A percentile compares a stretch with the other conserved stretches of the same genome.
Evolutionary conservation across 2,797 vertebrate genomes (phyloP).

Genomic region (Tamandua tetradactyla): DNA sequence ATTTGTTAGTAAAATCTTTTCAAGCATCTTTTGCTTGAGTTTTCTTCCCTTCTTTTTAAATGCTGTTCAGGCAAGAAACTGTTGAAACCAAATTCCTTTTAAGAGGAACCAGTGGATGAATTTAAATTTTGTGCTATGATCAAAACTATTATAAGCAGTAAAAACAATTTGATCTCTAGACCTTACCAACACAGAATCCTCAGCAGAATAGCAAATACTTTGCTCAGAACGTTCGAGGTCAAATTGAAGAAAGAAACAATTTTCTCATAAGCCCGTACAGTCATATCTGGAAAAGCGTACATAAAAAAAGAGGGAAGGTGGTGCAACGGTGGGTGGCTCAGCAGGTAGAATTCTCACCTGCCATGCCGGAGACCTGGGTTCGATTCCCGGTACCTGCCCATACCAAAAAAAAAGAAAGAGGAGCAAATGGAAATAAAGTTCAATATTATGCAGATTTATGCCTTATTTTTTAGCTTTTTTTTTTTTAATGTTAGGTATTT

Average conservation of each 20-base stretch:
- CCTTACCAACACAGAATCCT: slow-evolving; percentile 29
- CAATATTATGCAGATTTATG: slow-evolving; percentile 86
- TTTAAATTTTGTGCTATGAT: slow-evolving; percentile 53
- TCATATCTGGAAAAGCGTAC: slow-evolving; percentile 70
- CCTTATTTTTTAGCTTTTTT: slow-evolving; percentile 87
- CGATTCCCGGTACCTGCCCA: too few species aligned
- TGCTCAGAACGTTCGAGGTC: slow-evolving; percentile 30
- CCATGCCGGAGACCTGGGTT: too few species aligned
- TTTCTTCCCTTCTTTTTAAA: neutral
- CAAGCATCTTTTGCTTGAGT: slow-evolving; percentile 55
- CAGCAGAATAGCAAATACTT: neutral
- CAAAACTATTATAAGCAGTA: slow-evolving; percentile 21
- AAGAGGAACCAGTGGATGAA: slow-evolving; percentile 60
- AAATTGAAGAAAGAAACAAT: slow-evolving; percentile 38
- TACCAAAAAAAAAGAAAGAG: too few species aligned
- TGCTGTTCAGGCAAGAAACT: slow-evolving; percentile 64
- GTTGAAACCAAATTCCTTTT: slow-evolving; percentile 37
- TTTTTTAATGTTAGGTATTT: slow-evolving; percentile 84
- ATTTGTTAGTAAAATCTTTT: slow-evolving; percentile 48
- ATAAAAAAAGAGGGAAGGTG: slow-evolving; percentile 65
- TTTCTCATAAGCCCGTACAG: slow-evolving; percentile 58
- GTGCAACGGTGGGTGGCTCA: too few species aligned
- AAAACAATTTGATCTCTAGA: slow-evolving; percentile 16
- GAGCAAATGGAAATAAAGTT: slow-evolving; percentile 78
- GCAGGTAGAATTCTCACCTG: too few species aligned